Evolutionary conservation across 53 echinoderm and acorn worm genomes (phyloP), one percentile per base, ranked within the genome.

Genomic region (Holothuria leucospilota): DNA sequence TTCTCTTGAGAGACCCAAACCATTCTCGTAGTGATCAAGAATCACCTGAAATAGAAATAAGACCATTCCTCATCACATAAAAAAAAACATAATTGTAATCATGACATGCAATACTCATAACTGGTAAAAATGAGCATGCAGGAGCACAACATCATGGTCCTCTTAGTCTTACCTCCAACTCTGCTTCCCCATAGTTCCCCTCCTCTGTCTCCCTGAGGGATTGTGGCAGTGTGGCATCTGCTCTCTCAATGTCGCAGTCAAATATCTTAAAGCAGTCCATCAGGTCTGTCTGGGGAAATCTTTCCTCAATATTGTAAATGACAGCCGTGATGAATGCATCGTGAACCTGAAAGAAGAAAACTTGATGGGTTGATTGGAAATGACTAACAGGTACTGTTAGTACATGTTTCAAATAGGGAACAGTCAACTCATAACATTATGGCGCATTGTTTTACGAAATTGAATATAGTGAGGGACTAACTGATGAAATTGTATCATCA

Each of bases 291-390:
- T 68, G 69, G 21, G 69, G 69, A 1, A 68, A 68, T 25, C 69
- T 68, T 13, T 68, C 69, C 69, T 68, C 25, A 26, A 68, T 20
- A 68, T 68, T 68, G 21, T 20, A 13, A 13, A 68, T 68, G 20
- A 68, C 25, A 13, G 69, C 69, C 18, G 18, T 68, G 69, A 68
- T 25, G 69, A 68, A 68, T 68, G 69, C 27, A 25, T 68, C 69
- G 25, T 68, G 20, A 26, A 68, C 69, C 69, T 68, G 69, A 68
- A 25, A 26, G 18, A 21, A 26, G 25, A 68, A 13, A 68, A 25
- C 69, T 21, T 68, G 27, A 13, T n/a, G n/a, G n/a, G n/a, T n/a
- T n/a, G n/a, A n/a, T n/a, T n/a, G 13, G 20, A 60, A 60, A 13
- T 60, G 60, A 60, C 20, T 13, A 60, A 60, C 20, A 60, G 20